Evolutionary conservation across 2,888 invertebrate genomes (phyloP), one percentile per base, ranked within the genome.

Genomic region (Bombyx huttoni): DNA sequence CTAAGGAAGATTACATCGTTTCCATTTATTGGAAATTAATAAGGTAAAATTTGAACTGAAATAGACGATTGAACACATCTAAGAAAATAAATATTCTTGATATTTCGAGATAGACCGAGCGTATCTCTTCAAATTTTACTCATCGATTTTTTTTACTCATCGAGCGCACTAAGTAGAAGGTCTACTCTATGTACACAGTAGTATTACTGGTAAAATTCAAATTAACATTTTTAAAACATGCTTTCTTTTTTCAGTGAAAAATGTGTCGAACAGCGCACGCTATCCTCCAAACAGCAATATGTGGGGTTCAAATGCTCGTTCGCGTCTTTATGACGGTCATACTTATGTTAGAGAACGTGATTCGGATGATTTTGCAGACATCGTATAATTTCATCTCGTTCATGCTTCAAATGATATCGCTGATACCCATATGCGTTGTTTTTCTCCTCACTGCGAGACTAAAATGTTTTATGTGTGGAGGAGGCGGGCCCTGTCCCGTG

Each of bases 181-280:
- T 24, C 24, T 24, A 24, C n/a, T n/a, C n/a, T n/a, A n/a, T n/a
- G n/a, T n/a, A n/a, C 24, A 24, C 3, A 24, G 2, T 24, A 24
- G 24, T 24, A 24, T 24, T 24, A 24, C 24, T 24, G 5, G 24
- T 24, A 24, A 24, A 24, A 24, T 24, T 24, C 24, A 24, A 24
- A n/a, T n/a, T n/a, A n/a, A n/a, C n/a, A n/a, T n/a, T n/a, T n/a
- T n/a, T n/a, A n/a, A n/a, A n/a, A 24, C 24, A 24, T 24, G 24
- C 24, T 24, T 24, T 24, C 40, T 40, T 40, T 40, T 40, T 40
- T 40, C 40, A 40, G 40, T 57, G 46, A 62, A 73, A 61, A 51
- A 85, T 85, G 85, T 85, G 84, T 77, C 79, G 79, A 14, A 79
- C 82, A 35, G 65, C 74, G 45, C 79, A 80, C 64, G 70, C 79